Evolutionary conservation across 1,140 invertebrate genomes (phyloP), one percentile per base, ranked within the genome.

Genomic region (Sitobion miscanthi): DNA sequence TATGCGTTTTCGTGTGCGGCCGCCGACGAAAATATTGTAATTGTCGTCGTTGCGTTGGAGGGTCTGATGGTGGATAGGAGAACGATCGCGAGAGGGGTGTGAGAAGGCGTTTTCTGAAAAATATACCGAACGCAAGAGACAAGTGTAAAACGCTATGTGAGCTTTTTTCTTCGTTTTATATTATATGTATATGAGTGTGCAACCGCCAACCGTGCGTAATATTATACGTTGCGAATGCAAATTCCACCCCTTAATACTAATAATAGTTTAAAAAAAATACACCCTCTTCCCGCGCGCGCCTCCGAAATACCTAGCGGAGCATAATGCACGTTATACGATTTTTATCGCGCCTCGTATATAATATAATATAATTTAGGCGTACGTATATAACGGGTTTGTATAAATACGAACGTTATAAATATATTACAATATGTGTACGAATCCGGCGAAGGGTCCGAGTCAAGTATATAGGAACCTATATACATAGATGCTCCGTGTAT

Each of bases 71-170:
- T n/a, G 30, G 30, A n/a, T 77, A 30, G 30, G 14, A n/a, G 14
- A 30, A 30, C 23, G 45, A 3, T 30, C 25, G 49, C 0, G 35
- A 57, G 88, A 9, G 88, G 88, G 49, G 49, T 57, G 88, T 35
- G 52, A 54, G 23, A 42, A 57, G 52, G 88, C 49, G 88, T 89
- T 89, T 57, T 89, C n/a, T 23, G 11, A 54, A 89, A 89, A 57
- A 57, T 89, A 89, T 54, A 54, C 49, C n/a, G 21, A n/a, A n/a
- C 17, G 30, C 14, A 91, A 92, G 82, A 83, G 45, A 83, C 62
- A 83, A 49, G 91, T 83, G 91, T 92, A 92, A 92, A 92, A 92
- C 77, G 91, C 49, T 25, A 42, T 17, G 49, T 45, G 42, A 38
- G 23, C 38, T 57, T 57, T 89, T 89, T 89, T 42, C 87, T 1